phyloP scores from a whole-genome alignment of 2,113 vertebrate genomes.

The Carassius carassius region DNA sequence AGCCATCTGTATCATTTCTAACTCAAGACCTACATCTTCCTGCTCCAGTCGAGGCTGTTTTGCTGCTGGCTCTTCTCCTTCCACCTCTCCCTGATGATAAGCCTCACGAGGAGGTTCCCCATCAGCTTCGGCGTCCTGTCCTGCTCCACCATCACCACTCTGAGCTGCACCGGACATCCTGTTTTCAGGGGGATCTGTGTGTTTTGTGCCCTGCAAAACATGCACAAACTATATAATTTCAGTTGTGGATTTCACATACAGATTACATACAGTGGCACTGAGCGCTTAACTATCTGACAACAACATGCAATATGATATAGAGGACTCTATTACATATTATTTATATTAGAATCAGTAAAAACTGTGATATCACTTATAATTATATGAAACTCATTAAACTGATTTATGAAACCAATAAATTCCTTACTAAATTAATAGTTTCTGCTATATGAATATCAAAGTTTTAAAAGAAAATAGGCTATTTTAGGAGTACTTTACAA shows the following conservation, averaged over 20 bases:
- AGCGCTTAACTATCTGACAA: background rate
- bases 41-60: conserved; percentile 63
- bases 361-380: background rate
- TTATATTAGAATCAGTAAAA: background rate
- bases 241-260: background rate
- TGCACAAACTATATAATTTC: background rate
- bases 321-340: background rate
- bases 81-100: background rate
- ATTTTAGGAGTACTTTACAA: background rate
- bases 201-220: background rate
- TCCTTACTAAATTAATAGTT: background rate
- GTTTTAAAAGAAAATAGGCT: background rate
- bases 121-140: conserved; percentile 65
- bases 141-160: conserved; percentile 55
- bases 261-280: background rate
- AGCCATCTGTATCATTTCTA: background rate
- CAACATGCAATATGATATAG: too few species aligned
- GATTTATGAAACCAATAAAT: background rate
- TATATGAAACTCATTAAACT: too few species aligned
- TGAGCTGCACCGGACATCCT: conserved; percentile 63
- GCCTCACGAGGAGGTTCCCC: conserved; percentile 64
- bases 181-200: background rate
- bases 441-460: background rate
- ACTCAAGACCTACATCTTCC: conserved; percentile 37
- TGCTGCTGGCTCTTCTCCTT: conserved; percentile 53